Base-by-base conservation (phyloP, 2,113 vertebrate genomes). In the Hippolais icterina region DNA sequence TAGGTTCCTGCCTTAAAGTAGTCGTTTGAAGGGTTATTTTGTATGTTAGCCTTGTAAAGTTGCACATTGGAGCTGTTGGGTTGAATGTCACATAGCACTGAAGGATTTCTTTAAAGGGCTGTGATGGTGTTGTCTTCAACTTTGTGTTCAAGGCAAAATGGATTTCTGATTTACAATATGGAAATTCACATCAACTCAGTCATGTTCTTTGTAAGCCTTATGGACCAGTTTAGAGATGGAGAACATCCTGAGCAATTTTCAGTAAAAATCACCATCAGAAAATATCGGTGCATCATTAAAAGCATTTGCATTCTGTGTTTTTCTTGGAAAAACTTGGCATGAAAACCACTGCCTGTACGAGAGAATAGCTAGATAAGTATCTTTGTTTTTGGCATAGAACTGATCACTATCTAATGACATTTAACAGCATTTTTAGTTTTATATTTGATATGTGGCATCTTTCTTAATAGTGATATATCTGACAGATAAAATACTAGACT, bases 291-390 rank as follows among this genome's bases (percentile, higher is more conserved):
- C 63, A 15, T 88, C 61, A 89, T 29, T 29, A 35, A 31, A 69
- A 76, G 81, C 81, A 72, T 87, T 95, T 96, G 81, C 83, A 57
- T 91, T 41, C 37, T 77, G 68, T 87, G 77, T 89, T 95, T 94
- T 94, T 65, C 65, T 95, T 65, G 91, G 87, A 76, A 87, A 93
- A 96, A 69, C 59, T 90, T 97, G 95, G 90, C 94, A 33, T 79
- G 68, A 33, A 69, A 90, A 54, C 27, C 59, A 19, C 39, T 50
- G 12, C 70, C 24, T 75, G 39, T 78, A 41, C 0, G 1, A 79
- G 84, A 69, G 75, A 89, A 70, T 52, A 93, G 63, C 82, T 80
- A 59, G 63, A 89, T 81, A 70, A 94, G 10, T 72, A 28, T 86
- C 74, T 76, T 49, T 76, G 74, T 50, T 49, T 95, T 96, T 95